A percentile compares a stretch with the other conserved stretches of the same genome.
phyloP scores from a whole-genome alignment of 2,113 vertebrate genomes.

The Tragelaphus scriptus region DNA sequence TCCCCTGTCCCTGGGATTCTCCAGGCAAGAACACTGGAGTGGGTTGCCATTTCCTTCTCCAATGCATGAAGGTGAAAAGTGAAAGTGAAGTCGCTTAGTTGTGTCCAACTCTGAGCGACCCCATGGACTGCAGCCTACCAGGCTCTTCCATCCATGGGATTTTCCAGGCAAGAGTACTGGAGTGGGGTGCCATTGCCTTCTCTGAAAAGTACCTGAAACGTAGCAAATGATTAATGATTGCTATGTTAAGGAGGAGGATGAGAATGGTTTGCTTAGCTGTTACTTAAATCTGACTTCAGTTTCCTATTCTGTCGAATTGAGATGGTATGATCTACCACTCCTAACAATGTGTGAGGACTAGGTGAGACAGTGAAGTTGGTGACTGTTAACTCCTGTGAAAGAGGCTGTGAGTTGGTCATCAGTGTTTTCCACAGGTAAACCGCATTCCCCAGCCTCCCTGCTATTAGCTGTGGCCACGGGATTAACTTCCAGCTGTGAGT shows the following conservation, averaged over 20 bases:
- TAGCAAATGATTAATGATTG: background rate
- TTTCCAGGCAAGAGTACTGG: too few species aligned
- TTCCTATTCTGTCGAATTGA: background rate
- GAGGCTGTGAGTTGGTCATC: background rate
- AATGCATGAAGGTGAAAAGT: too few species aligned
- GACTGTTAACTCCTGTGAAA: background rate
- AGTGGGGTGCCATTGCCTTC: too few species aligned
- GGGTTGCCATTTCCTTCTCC: too few species aligned
- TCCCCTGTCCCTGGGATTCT: too few species aligned
- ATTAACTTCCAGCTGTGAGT: background rate
- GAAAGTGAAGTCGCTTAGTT: too few species aligned
- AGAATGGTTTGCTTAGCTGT: background rate
- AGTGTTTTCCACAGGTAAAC: background rate
- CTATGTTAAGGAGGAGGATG: background rate
- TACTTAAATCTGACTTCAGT: background rate
- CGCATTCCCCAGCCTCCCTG: background rate
- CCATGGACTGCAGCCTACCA: too few species aligned
- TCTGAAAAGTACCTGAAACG: background rate
- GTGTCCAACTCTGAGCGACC: too few species aligned
- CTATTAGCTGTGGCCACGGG: background rate
- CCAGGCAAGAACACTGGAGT: too few species aligned
- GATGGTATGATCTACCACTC: background rate
- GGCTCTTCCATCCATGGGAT: too few species aligned
- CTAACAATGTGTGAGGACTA: background rate
- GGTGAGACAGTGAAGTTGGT: background rate